phyloP scores from a whole-genome alignment of 2,888 invertebrate species.

The Empis livida region DNA sequence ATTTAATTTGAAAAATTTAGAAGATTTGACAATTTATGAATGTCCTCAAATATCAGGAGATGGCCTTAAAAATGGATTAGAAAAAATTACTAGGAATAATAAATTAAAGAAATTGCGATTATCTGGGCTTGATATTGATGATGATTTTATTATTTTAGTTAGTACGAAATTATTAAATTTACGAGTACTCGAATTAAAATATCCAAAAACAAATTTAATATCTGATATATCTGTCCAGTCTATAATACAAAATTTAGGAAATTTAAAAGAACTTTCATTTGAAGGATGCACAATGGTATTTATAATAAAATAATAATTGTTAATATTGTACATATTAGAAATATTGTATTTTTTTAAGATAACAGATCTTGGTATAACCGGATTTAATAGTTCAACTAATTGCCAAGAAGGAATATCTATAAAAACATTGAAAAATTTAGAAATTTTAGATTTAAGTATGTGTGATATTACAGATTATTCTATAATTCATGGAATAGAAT shows the following conservation, averaged over 20 bases:
- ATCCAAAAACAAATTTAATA: neutral
- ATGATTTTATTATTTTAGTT: neutral
- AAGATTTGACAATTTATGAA: neutral
- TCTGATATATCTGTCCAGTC: neutral
- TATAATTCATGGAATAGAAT: neutral
- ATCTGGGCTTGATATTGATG: neutral
- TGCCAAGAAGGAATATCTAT: neutral
- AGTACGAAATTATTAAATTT: neutral
- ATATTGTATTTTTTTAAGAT: neutral
- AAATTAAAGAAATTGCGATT: neutral
- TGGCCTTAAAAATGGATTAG: neutral
- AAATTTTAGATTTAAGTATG: neutral
- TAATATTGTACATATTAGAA: no score
- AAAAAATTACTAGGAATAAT: neutral
- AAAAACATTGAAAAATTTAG: neutral
- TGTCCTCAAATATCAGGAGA: neutral
- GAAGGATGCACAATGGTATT: neutral
- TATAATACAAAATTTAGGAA: neutral
- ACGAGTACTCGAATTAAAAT: neutral
- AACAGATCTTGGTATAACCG: neutral
- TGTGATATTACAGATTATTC: neutral
- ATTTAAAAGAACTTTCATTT: neutral
- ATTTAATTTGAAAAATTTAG: neutral
- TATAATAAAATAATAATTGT: no score
- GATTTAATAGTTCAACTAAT: neutral